Evolutionary conservation across 2,888 invertebrate species (phyloP).

Genomic region (Stomorhina lunata): DNA sequence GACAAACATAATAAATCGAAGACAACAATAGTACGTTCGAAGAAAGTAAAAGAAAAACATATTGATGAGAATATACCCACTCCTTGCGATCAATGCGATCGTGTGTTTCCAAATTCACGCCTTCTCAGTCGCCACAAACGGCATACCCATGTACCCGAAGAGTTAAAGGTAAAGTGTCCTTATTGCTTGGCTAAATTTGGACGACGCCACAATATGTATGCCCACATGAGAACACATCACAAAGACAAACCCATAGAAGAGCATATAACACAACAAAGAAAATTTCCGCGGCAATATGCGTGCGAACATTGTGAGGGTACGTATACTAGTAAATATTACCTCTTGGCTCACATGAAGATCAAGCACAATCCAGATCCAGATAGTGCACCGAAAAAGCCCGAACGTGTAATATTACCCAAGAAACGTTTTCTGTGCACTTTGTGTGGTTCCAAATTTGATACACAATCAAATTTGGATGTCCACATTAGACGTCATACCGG

Average conservation of each 20-base stretch:
- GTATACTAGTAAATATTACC: constrained; percentile 76
- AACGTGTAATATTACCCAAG: constrained; percentile 53
- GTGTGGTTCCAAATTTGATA: constrained; percentile 84
- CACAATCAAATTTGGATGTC: constrained; percentile 83
- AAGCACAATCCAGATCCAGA: constrained; percentile 67
- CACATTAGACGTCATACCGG: constrained; percentile 81
- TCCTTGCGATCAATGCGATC: constrained; percentile 83
- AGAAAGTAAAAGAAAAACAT: constrained; percentile 70
- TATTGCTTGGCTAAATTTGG: constrained; percentile 82
- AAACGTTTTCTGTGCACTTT: constrained; percentile 81
- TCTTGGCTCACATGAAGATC: constrained; percentile 74
- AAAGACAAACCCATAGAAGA: constrained; percentile 58
- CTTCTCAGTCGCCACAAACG: constrained; percentile 84
- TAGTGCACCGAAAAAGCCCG: constrained; percentile 23
- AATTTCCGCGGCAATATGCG: constrained; percentile 76
- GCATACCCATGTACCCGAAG: constrained; percentile 81
- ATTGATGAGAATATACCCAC: constrained; percentile 71
- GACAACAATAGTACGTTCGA: constrained; percentile 9
- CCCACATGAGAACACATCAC: constrained; percentile 80
- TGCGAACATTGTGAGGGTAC: constrained; percentile 74
- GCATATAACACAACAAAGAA: constrained; percentile 68
- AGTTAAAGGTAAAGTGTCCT: constrained; percentile 82
- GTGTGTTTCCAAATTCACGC: constrained; percentile 84
- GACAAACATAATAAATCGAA: constrained; percentile 9
- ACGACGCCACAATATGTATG: constrained; percentile 82